These are phyloP conservation scores for Columbina picui DNA, from an alignment of 2,113 vertebrate species.

Conservation along the genomic window DNA sequence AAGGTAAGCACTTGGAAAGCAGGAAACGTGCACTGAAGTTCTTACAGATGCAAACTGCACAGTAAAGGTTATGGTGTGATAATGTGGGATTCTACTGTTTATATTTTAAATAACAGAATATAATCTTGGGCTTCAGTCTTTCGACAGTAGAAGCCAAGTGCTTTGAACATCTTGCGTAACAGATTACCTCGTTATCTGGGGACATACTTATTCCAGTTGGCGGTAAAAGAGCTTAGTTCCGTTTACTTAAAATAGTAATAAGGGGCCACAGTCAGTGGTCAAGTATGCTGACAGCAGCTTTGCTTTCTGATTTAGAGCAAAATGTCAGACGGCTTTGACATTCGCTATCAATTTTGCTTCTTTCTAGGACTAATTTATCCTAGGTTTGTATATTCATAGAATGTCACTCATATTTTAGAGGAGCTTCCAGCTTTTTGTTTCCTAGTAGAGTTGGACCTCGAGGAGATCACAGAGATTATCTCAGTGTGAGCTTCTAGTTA, in stretches of 20 bases:
- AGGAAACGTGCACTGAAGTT: background rate
- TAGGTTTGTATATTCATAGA: background rate
- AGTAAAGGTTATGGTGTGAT: background rate
- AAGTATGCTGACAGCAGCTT: background rate
- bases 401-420: background rate
- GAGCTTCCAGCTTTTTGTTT: background rate
- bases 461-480: background rate
- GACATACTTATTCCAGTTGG: background rate
- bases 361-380: background rate
- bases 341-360: background rate
- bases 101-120: background rate
- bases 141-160: background rate
- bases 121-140: background rate
- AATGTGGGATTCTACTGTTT: background rate
- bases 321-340: background rate
- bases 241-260: background rate
- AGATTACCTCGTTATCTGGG: background rate
- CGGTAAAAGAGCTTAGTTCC: background rate
- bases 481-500: background rate
- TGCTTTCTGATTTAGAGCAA: background rate
- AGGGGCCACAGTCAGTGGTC: background rate
- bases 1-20: constrained; percentile 82
- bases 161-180: accelerated
- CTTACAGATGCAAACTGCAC: background rate
- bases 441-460: background rate